Evolutionary conservation across 2,113 vertebrate genomes (phyloP), one percentile per base, ranked within the genome.

Genomic region (Eublepharis macularius): DNA sequence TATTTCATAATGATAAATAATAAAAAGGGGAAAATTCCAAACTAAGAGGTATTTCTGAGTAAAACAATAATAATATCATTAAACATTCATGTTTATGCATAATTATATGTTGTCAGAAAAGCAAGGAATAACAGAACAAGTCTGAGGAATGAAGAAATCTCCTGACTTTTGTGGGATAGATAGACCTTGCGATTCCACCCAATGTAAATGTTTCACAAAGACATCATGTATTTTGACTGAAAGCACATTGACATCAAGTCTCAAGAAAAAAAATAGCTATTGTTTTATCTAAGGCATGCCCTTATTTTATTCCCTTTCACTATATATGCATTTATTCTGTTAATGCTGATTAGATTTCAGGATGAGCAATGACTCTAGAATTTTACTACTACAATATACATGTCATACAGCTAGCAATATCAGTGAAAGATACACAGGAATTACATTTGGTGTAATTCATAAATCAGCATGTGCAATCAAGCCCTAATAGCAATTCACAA

Each of bases 221-320:
- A 24, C 39, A 1, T 1, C 16, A 21, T 47, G 9, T 86, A 12
- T 0, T 1, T 85, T 69, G 84, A 24, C 83, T 87, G 79, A 90
- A 78, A 69, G 34, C 51, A 54, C 39, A n/a, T 19, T 69, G 19
- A 86, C 89, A 76, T 60, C 41, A 90, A 90, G 90, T 93, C n/a
- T 85, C 63, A 91, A 86, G 32, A n/a, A n/a, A 65, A 78, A 90
- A 91, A 90, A 85, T 26, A 81, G 80, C 76, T 80, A 88, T 10
- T 89, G 90, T 32, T 4, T 82, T 43, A 86, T 82, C 90, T 93
- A 89, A 90, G 69, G 70, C 39, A 88, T 93, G 86, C 10, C 83
- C 82, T 49, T 70, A 47, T 89, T 92, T 87, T 83, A 79, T 87
- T 51, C 47, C 89, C 78, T 85, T 70, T 65, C 2, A 51, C 32